Evolutionary conservation across 2,113 vertebrate genomes (phyloP).

Genomic region (Erythrocercus mccallii): DNA sequence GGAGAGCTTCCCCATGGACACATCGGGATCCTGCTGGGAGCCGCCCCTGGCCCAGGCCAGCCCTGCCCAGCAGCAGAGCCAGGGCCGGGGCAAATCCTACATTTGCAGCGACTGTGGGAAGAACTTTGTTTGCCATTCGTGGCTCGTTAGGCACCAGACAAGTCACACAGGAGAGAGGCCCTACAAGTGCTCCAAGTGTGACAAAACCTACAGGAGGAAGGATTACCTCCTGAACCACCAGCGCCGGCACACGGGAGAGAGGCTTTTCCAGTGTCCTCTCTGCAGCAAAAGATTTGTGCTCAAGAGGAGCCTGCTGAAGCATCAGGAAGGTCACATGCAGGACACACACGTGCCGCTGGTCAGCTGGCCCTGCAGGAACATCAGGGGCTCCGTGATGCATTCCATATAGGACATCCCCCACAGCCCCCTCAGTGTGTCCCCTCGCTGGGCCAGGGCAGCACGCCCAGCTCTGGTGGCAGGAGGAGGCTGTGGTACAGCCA

Average conservation of each 20-base stretch:
- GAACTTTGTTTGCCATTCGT: background rate
- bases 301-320: constrained; percentile 74
- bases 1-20: background rate
- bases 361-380: background rate
- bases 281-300: constrained; percentile 76
- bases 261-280: constrained; percentile 71
- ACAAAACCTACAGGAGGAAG: constrained; percentile 74
- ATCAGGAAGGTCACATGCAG: constrained; percentile 69
- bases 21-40: constrained; percentile 36
- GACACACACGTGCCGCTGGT: background rate
- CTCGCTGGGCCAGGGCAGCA: background rate
- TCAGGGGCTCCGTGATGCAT: background rate
- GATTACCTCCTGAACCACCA: constrained; percentile 77
- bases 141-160: background rate
- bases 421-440: accelerated
- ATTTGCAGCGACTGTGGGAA: background rate
- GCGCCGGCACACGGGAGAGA: constrained; percentile 71
- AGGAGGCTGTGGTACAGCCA: background rate
- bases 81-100: constrained; percentile 66
- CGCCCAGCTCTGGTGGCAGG: background rate
- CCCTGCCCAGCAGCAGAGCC: constrained; percentile 59
- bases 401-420: background rate
- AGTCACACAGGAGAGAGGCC: constrained; percentile 15
- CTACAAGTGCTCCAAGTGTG: constrained; percentile 75
- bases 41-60: background rate